Conservation (phyloP, 1,140 invertebrate species). For the Nephila pilipes region DNA sequence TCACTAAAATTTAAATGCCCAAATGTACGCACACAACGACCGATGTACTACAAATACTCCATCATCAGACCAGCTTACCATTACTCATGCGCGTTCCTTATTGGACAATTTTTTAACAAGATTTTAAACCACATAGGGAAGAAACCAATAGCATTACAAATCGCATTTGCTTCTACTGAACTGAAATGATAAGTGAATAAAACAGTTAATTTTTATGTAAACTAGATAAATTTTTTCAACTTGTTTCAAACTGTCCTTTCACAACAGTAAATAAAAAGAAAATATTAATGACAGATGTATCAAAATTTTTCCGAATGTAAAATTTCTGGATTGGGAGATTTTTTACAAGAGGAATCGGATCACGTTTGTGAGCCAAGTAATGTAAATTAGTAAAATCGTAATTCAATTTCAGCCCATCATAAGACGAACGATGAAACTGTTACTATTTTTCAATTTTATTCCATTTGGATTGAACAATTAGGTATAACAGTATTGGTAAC, state of each 20-base stretch:
- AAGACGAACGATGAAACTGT: no score
- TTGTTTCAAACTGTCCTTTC: not conserved
- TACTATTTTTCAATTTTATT: no score
- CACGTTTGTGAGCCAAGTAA: no score
- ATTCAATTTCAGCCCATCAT: no score
- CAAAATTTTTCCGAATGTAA: no score
- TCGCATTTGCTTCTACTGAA: not conserved
- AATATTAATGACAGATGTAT: no score
- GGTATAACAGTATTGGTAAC: no score
- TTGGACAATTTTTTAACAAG: not conserved
- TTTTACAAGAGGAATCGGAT: no score
- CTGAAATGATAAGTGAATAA: not conserved
- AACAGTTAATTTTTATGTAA: not conserved
- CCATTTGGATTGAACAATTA: no score
- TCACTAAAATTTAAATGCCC: not conserved
- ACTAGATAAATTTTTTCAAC: not conserved
- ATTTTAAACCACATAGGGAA: not conserved
- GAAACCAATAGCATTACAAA: not conserved
- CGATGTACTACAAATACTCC: not conserved
- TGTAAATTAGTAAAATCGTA: no score
- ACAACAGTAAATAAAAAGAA: not conserved
- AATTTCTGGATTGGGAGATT: no score
- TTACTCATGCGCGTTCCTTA: not conserved
- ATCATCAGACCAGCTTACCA: not conserved
- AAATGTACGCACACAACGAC: not conserved